Evolutionary conservation across 2,888 invertebrate species (phyloP), one percentile per base, ranked within the genome.

Genomic region (Keiferia lycopersicella): DNA sequence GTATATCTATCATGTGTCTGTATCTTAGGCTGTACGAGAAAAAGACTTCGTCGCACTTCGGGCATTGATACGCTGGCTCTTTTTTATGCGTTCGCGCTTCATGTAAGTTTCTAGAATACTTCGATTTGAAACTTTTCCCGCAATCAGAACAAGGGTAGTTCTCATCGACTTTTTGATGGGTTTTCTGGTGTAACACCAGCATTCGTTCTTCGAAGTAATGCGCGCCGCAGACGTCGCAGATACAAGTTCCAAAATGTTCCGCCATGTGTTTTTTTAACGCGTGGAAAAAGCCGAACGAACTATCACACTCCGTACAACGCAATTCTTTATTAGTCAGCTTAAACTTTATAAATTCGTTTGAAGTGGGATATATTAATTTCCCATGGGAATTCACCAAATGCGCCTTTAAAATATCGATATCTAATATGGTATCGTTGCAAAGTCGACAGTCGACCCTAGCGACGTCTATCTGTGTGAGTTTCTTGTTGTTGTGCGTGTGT

Each of bases 181-280:
- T 80, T 16, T 85, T 83, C 34, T 86, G 79, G 70, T 93, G 91
- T 18, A 88, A 72, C 1, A 82, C 64, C 14, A 93, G 68, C 74
- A 92, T 92, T 0, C 88, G 74, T 2, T 86, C 84, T 61, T 92
- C 90, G 11, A 92, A 85, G 61, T 92, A 93, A 57, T 89, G 86
- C 0, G 91, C 92, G 0, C 91, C 87, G 65, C 90, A 91, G 0
- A 86, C 70, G 53, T 90, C 87, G 10, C 92, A 92, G 0, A 89
- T 84, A 10, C 83, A 87, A 0, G 86, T 84, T 0, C 88, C 88
- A 30, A 90, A 90, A 68, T 89, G 89, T 7, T 86, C 83, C 0
- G 86, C 85, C 89, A 88, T 89, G 62, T 87, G 87, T 51, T 89
- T 87, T 59, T 87, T 86, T 10, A 90, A 59, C 0, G 87, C 86